Evolutionary conservation across 2,797 vertebrate genomes (phyloP).

Genomic region (Picus viridis): DNA sequence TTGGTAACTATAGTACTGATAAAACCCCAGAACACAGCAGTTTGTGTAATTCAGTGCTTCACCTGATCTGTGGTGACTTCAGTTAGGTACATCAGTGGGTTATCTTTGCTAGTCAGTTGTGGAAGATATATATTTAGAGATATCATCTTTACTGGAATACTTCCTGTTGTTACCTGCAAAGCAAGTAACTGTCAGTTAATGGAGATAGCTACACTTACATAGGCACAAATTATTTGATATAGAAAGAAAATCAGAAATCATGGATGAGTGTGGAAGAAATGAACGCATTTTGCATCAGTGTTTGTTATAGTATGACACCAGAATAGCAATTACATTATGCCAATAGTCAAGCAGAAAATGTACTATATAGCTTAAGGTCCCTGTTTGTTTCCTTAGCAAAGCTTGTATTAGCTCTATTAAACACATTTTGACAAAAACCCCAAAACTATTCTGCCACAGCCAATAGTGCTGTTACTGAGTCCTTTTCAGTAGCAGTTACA

Average conservation of each 20-base stretch:
- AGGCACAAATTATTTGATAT: not conserved
- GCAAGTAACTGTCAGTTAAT: not conserved
- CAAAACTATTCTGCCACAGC: not conserved
- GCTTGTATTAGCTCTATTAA: not conserved
- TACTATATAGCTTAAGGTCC: not conserved
- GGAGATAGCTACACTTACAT: not conserved
- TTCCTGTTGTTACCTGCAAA: conserved; percentile 85
- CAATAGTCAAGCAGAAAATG: not conserved
- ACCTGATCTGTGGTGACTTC: conserved; percentile 79
- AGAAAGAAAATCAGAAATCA: not conserved
- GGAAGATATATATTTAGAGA: conserved; percentile 84
- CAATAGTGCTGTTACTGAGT: not conserved
- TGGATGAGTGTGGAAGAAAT: not conserved
- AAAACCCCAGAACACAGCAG: not conserved
- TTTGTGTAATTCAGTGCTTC: not conserved
- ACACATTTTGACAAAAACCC: conserved; percentile 6
- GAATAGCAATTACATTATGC: not conserved
- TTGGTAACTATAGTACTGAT: not conserved
- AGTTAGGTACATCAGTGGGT: conserved; percentile 86
- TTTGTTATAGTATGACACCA: not conserved
- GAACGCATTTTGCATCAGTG: not conserved
- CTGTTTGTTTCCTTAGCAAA: not conserved
- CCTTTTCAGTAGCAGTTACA: not conserved
- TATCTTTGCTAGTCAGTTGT: conserved; percentile 80
- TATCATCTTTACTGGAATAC: conserved; percentile 82